Conservation (phyloP, 1,140 invertebrate genomes). For the Colletes gigas region DNA sequence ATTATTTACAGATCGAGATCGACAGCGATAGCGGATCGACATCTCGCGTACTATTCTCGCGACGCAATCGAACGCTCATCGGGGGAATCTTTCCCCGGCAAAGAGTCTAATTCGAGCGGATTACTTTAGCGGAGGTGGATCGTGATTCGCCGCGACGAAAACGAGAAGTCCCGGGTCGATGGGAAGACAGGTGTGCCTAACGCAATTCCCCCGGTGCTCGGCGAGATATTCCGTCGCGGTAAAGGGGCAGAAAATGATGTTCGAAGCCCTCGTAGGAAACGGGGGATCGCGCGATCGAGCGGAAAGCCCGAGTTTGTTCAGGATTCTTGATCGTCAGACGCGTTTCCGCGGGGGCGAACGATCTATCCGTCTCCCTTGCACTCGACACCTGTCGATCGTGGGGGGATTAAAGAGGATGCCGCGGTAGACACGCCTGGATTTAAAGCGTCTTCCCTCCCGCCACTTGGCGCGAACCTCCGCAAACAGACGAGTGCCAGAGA, state of each 20-base stretch:
- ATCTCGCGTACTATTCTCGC: no score
- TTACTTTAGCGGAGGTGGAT: no score
- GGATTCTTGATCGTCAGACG: slow-evolving; percentile 51
- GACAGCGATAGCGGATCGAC: no score
- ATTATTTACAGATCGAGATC: no score
- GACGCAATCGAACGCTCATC: no score
- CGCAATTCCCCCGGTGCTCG: neutral
- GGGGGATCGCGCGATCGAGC: slow-evolving; percentile 41
- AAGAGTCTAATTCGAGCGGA: no score
- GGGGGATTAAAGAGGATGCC: slow-evolving; percentile 68
- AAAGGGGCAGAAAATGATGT: slow-evolving; percentile 10
- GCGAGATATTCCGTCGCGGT: neutral
- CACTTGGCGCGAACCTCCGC: slow-evolving; percentile 21
- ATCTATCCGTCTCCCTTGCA: neutral
- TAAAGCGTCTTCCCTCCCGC: slow-evolving; percentile 37
- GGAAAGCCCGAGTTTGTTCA: slow-evolving; percentile 52
- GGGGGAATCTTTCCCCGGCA: no score
- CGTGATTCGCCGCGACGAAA: neutral
- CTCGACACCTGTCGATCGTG: slow-evolving; percentile 63
- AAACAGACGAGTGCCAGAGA: slow-evolving; percentile 6
- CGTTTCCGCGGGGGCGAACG: slow-evolving; percentile 5
- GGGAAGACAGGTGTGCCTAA: slow-evolving; percentile 10
- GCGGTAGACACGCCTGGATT: slow-evolving; percentile 45
- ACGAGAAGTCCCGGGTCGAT: neutral
- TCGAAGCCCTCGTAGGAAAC: neutral